A percentile compares a stretch with the other conserved stretches of the same genome.
Conservation (phyloP, 2,888 invertebrate genomes). For the Arctia plantaginis region DNA sequence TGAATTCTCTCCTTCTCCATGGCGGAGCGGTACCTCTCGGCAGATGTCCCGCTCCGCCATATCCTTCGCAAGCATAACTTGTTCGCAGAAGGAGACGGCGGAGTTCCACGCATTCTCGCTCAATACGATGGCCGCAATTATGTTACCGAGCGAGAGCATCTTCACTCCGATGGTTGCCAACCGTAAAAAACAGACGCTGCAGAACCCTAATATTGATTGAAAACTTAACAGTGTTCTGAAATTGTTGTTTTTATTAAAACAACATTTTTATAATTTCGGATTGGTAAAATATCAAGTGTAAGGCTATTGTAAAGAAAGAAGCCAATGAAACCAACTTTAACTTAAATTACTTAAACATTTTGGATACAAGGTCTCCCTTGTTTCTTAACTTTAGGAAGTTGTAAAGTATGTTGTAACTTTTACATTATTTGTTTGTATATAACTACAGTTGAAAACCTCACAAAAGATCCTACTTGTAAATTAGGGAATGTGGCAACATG, state of each 20-base stretch:
- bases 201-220: too few species aligned
- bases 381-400: neutral
- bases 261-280: neutral
- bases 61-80: too few species aligned
- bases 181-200: too few species aligned
- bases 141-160: too few species aligned
- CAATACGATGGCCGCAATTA: too few species aligned
- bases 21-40: too few species aligned
- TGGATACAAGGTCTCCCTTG: neutral
- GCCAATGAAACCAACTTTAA: neutral
- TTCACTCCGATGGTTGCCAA: too few species aligned
- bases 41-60: too few species aligned
- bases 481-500: neutral
- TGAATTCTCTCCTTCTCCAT: too few species aligned
- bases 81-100: too few species aligned
- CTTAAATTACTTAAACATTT: neutral
- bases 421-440: too few species aligned
- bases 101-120: too few species aligned
- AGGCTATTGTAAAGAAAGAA: neutral
- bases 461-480: neutral
- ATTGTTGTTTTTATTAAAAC: neutral
- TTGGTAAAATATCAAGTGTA: neutral
- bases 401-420: neutral
- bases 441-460: neutral
- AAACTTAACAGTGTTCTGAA: neutral